A percentile compares a stretch with the other conserved stretches of the same genome.
Evolutionary conservation across 2,797 vertebrate species (phyloP).

Genomic region (Gymnodraco acuticeps): DNA sequence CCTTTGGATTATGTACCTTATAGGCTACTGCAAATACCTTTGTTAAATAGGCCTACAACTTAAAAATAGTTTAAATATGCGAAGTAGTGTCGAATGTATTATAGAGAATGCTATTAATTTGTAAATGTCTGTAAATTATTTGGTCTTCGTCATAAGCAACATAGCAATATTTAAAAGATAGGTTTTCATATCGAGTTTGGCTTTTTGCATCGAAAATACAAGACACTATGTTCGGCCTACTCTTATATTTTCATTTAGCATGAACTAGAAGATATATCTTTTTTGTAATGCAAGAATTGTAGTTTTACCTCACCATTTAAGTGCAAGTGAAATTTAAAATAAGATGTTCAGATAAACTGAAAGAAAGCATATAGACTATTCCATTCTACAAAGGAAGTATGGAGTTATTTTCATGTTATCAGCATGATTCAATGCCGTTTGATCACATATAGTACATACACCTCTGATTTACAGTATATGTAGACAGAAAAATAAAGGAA

Average conservation of each 20-base stretch:
- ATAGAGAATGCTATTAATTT: neutral
- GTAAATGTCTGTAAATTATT: neutral
- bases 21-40: too few relatives aligned
- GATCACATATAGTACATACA: slow-evolving; percentile 6
- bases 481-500: neutral
- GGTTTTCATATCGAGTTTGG: neutral
- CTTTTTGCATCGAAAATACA: neutral
- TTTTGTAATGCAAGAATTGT: too few relatives aligned
- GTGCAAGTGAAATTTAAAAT: neutral
- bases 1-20: too few relatives aligned
- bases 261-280: neutral
- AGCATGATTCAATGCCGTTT: neutral
- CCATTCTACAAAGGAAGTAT: neutral
- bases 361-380: neutral
- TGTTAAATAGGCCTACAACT: too few relatives aligned
- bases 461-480: neutral
- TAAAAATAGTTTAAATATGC: neutral
- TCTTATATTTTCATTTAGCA: neutral
- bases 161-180: neutral
- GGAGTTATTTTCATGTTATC: neutral
- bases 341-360: too few relatives aligned
- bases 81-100: neutral
- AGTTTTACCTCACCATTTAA: neutral
- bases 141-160: neutral
- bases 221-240: too few relatives aligned